Percentiles rank a stretch among this genome's conserved stretches.
Evolutionary conservation across 2,797 vertebrate species (phyloP).

Genomic region (Zenarchopterus dispar): DNA sequence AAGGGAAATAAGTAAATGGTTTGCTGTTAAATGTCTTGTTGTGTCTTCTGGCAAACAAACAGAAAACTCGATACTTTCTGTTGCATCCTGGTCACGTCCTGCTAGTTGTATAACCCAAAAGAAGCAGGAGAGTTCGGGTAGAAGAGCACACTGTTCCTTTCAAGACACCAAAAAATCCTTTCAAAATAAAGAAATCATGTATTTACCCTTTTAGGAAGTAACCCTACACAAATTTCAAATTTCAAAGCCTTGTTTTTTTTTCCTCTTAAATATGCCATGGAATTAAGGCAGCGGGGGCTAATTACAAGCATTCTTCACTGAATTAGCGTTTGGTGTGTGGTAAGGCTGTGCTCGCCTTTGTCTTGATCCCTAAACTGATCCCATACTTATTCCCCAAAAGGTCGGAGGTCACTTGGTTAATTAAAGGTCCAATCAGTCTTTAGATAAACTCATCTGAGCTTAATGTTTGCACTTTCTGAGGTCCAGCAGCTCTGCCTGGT

Average conservation of each 20-base stretch:
- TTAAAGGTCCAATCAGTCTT: slow-evolving; percentile 91
- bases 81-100: slow-evolving; percentile 44
- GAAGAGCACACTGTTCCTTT: slow-evolving; percentile 65
- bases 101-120: slow-evolving; percentile 48
- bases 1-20: no score
- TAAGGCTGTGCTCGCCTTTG: slow-evolving; percentile 88
- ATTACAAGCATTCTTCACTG: slow-evolving; percentile 97
- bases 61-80: not conserved
- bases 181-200: slow-evolving; percentile 41
- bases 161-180: slow-evolving; percentile 54
- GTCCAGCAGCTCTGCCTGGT: slow-evolving; percentile 90
- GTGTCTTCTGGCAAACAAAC: no score
- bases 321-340: slow-evolving; percentile 95
- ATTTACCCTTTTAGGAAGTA: slow-evolving; percentile 88
- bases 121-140: slow-evolving; percentile 16
- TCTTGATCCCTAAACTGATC: slow-evolving; percentile 95
- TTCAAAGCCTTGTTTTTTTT: slow-evolving; percentile 86
- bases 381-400: slow-evolving; percentile 92
- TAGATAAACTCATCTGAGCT: slow-evolving; percentile 94
- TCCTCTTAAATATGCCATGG: slow-evolving; percentile 86
- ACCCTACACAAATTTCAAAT: slow-evolving; percentile 88
- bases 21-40: no score
- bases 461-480: slow-evolving; percentile 90
- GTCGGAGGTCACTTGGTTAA: slow-evolving; percentile 95
- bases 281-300: slow-evolving; percentile 90